Evolutionary conservation across 2,113 vertebrate genomes (phyloP).

Genomic region (Oreochromis spilurus): DNA sequence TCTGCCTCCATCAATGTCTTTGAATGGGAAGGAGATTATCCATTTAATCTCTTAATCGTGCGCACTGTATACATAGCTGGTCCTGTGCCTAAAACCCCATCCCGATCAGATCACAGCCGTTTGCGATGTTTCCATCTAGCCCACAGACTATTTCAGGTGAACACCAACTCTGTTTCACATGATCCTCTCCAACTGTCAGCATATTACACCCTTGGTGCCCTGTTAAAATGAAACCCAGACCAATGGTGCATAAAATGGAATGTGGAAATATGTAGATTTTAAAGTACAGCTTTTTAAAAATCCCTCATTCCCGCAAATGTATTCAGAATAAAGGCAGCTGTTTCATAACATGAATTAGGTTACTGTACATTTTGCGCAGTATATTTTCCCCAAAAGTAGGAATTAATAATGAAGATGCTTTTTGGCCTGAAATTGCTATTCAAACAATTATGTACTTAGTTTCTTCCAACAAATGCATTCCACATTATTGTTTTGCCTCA

Average conservation of each 20-base stretch:
- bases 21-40: constrained; percentile 59
- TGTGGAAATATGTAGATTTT: constrained; percentile 66
- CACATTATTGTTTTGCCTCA: constrained; percentile 77
- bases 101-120: constrained; percentile 33
- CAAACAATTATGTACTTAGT: constrained; percentile 84
- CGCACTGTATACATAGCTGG: constrained; percentile 40
- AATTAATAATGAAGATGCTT: constrained; percentile 83
- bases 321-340: constrained; percentile 53
- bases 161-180: neutral
- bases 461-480: constrained; percentile 83
- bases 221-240: constrained; percentile 56
- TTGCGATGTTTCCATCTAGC: constrained; percentile 26
- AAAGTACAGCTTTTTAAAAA: constrained; percentile 54
- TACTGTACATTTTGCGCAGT: constrained; percentile 67
- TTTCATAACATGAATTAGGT: constrained; percentile 54
- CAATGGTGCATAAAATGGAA: constrained; percentile 51
- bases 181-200: constrained; percentile 31
- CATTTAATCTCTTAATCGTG: constrained; percentile 66
- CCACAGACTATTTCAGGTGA: constrained; percentile 36
- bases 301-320: constrained; percentile 57
- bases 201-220: constrained; percentile 47
- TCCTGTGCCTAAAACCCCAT: constrained; percentile 47
- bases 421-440: constrained; percentile 78
- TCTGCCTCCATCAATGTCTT: constrained; percentile 45
- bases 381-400: constrained; percentile 71